Evolutionary conservation across 2,888 invertebrate species (phyloP), one percentile per base, ranked within the genome.

Genomic region (Acrobasis suavella): DNA sequence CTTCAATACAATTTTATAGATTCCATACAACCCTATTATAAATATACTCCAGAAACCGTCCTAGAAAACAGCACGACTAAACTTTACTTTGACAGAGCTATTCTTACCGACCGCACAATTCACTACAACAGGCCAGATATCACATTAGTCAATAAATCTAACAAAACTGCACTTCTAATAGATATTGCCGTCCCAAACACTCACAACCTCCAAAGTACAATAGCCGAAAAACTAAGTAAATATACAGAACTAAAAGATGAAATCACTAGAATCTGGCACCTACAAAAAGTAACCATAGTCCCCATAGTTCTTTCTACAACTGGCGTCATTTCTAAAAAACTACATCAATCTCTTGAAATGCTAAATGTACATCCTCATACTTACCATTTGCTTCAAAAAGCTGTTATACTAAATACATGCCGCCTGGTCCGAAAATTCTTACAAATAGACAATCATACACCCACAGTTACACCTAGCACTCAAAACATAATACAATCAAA

Each of bases 141-240:
- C 9, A 69, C 65, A 39, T 9, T 65, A 8, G 42, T 65, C 8
- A 56, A 67, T 32, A 64, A 69, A 62, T 50, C 15, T 5, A 62
- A 60, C n/a, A 64, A 64, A 66, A 64, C 58, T 1, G 61, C 39
- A 22, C 59, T 54, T 1, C 12, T 69, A 2, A 66, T 67, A 49
- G 64, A 66, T 39, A 64, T 64, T n/a, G 65, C 66, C 5, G 39
- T 66, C 16, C 64, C 66, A 63, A 68, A 58, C 38, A 68, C 65
- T 14, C 64, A 66, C 54, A 68, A 69, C 56, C 14, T 67, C 3
- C 63, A 65, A 55, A 64, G 14, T 12, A 68, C 68, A 56, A 64
- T 66, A 61, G 49, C 64, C 10, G 67, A 68, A 42, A 70, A 67
- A 60, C 16, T 68, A 10, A 54, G 42, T 3, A 68, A 68, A 62